Base-by-base conservation (phyloP, 92 coral and sea anemone genomes). In the Actinernus sp. region DNA sequence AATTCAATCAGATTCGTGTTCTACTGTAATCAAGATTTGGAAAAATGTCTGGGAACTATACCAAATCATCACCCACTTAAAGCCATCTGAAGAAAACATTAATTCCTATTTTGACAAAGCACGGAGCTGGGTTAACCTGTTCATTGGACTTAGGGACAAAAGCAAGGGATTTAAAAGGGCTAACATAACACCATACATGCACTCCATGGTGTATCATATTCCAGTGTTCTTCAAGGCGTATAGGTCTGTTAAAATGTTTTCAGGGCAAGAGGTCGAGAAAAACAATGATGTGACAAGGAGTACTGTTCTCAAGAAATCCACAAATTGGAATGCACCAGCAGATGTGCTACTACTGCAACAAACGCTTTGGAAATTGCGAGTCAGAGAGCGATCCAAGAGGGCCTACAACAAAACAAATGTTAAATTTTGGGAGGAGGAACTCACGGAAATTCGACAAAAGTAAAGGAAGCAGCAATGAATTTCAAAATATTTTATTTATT, bases 261-360 rank as follows among this genome's bases (percentile, higher is more conserved):
- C 85, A 25, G 78, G 78, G n/a, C 85, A 78, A 39, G 85, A 63
- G n/a, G 73, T 69, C 1, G 79, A 68, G 54, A 69, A 60, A 38
- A 61, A 79, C 30, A 50, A 66, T 36, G 63, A 50, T 29, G 9
- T 29, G 22, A 67, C 78, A 17, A 29, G 43, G 25, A 12, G 16
- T 7, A 38, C 60, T 2, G 45, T 73, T 25, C 45, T 73, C 16
- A 59, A 72, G 22, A 51, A 79, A n/a, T 79, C 73, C 37, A 79
- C 69, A 22, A 79, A 70, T 27, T 61, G 79, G 79, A 66, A 70
- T 38, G 38, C 86, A 11, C 54, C 30, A 18, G 64, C 57, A 18
- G 79, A 79, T 68, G 79, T 70, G 1, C 52, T 79, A 0, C 21
- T 21, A 1, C 68, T 31, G 28, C 79, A 79, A 39, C 40, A 45